Percentiles rank a stretch among this genome's conserved stretches.
Conservation (phyloP, 2,113 vertebrate species). For the Pipa parva region DNA sequence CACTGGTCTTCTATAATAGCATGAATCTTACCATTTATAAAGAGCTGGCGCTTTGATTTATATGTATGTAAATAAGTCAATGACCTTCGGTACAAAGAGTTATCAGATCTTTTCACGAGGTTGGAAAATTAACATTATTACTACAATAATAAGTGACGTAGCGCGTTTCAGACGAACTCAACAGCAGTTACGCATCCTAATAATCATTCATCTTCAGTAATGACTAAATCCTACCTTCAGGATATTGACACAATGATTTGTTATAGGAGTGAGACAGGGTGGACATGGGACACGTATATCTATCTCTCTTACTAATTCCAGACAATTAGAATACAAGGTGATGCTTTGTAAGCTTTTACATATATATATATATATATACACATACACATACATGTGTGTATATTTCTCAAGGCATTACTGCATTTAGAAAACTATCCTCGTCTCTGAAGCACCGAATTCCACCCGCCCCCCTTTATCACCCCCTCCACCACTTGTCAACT, state of each 20-base stretch:
- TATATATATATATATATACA: too few species aligned
- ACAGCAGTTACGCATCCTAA: constrained; percentile 28
- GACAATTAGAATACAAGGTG: constrained; percentile 37
- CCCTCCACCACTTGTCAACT: too few species aligned
- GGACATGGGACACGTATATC: background rate
- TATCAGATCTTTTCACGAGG: constrained; percentile 42
- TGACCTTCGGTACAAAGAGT: constrained; percentile 48
- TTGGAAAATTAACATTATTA: constrained; percentile 46
- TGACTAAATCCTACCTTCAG: background rate
- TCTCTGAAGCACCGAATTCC: too few species aligned
- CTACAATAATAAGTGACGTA: constrained; percentile 44
- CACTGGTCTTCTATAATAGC: too few species aligned
- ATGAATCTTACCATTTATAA: constrained; percentile 51
- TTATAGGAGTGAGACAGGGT: constrained; percentile 39
- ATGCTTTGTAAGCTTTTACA: background rate
- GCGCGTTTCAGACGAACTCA: constrained; percentile 31
- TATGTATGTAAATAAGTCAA: constrained; percentile 47
- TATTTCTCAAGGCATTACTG: too few species aligned
- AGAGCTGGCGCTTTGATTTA: constrained; percentile 49
- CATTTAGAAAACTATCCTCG: too few species aligned
- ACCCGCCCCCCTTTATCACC: too few species aligned
- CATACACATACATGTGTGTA: too few species aligned
- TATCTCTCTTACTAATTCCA: constrained; percentile 44
- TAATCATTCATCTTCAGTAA: constrained; percentile 20
- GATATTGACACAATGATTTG: constrained; percentile 18